Base-by-base conservation (phyloP, 1,140 invertebrate genomes). In the Cardiocondyla obscurior region DNA sequence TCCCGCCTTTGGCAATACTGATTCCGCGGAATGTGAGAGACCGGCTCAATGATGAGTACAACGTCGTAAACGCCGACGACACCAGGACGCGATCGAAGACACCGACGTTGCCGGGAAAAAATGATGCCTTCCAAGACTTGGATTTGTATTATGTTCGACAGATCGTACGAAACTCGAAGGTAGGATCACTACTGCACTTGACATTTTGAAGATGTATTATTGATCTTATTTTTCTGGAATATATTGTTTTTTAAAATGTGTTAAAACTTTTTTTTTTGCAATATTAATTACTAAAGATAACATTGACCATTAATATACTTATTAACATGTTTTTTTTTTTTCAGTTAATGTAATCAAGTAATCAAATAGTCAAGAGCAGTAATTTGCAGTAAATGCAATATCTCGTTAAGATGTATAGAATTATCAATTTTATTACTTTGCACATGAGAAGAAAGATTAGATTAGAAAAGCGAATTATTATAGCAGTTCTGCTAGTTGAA, bases 121-220 rank as follows among this genome's bases (percentile, higher is more conserved):
- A 94, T 22, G 94, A 95, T 64, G 93, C 95, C 62, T 90, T 95
- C 14, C 95, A 95, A 83, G 95, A 95, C 90, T 90, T 95, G 82
- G 95, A 95, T 87, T 90, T 95, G 57, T 95, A 95, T 91, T 95
- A 95, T 89, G 95, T 95, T 85, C 93, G 94, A 49, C 95, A 95
- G 88, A 95, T 95, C 76, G 95, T 95, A 49, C 95, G 95, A 86
- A 95, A 95, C 89, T 93, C 95, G 62, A 95, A 95, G 95, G 95
- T 95, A 94, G 64, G 53, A 14, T 22, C 44, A 22, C 44, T n/a
- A n/a, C n/a, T 22, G 36, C 16, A n/a, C 46, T 30, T 30, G 7
- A 25, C 12, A 51, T 10, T 51, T 19, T 14, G 25, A 55, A 28
- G 16, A 53, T 53, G 7, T 5, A 28, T 55, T 55, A 7, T 25